Evolutionary conservation across 2,888 invertebrate species (phyloP).

Genomic region (Bibio marci): DNA sequence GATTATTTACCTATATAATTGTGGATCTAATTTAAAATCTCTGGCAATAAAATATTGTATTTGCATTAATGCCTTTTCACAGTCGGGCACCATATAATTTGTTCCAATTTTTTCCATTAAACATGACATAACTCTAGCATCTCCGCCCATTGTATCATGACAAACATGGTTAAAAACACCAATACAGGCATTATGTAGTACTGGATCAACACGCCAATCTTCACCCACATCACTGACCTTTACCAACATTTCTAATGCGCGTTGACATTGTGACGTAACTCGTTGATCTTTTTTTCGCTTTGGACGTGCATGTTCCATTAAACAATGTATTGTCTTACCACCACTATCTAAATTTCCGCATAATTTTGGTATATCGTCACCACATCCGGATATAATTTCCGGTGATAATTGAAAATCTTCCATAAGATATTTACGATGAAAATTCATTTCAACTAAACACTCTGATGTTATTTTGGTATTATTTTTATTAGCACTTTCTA

Average conservation of each 20-base stretch:
- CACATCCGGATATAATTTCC: constrained; percentile 76
- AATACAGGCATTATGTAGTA: constrained; percentile 70
- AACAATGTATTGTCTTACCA: constrained; percentile 85
- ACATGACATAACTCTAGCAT: constrained; percentile 78
- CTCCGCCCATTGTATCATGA: constrained; percentile 51
- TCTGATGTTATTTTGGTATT: constrained; percentile 56
- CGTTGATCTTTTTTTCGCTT: constrained; percentile 44
- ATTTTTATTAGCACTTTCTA: constrained; percentile 60
- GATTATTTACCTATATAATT: constrained; percentile 45
- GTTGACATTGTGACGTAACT: constrained; percentile 52
- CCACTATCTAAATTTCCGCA: constrained; percentile 63
- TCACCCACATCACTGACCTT: constrained; percentile 84
- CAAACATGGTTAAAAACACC: constrained; percentile 68
- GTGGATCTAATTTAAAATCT: constrained; percentile 84
- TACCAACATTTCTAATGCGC: constrained; percentile 62
- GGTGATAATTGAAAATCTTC: constrained; percentile 88
- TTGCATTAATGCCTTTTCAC: constrained; percentile 81
- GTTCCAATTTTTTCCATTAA: constrained; percentile 83
- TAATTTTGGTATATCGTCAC: constrained; percentile 60
- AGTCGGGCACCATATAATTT: constrained; percentile 67
- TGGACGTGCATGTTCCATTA: constrained; percentile 73
- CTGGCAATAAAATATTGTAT: constrained; percentile 95
- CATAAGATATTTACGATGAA: constrained; percentile 80
- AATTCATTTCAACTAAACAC: constrained; percentile 77
- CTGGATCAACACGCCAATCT: constrained; percentile 90